Conservation (phyloP, 2,888 invertebrate species). For the Caenorhabditis wallacei region DNA sequence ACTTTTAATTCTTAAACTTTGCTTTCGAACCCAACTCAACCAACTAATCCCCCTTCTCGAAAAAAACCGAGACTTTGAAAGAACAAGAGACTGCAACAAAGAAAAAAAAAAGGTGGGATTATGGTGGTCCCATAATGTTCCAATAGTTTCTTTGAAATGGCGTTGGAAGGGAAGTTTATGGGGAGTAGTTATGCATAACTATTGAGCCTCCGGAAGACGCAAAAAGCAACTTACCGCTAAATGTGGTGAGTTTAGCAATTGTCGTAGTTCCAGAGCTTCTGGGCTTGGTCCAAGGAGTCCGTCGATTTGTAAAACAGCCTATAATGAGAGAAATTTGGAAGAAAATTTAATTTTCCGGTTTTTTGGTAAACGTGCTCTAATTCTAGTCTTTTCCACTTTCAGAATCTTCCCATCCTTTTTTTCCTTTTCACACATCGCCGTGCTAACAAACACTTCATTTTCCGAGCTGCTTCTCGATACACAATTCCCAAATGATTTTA, state of each 20-base stretch:
- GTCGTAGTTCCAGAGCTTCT: conserved; percentile 78
- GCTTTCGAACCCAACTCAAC: conserved; percentile 1
- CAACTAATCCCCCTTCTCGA: conserved; percentile 20
- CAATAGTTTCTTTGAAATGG: conserved; percentile 29
- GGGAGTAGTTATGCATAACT: conserved; percentile 45
- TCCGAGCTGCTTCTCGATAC: not conserved
- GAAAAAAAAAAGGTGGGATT: conserved; percentile 43
- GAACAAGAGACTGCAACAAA: conserved; percentile 12
- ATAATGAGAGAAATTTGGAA: conserved; percentile 55
- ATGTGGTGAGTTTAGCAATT: conserved; percentile 78
- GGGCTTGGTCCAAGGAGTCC: conserved; percentile 74
- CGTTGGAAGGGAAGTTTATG: conserved; percentile 7
- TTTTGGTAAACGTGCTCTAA: no score
- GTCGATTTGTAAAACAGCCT: conserved; percentile 75
- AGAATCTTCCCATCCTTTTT: not conserved
- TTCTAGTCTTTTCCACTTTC: not conserved
- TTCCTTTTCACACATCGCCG: not conserved
- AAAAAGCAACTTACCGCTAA: conserved; percentile 72
- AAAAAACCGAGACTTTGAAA: conserved; percentile 15
- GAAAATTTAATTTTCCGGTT: not conserved
- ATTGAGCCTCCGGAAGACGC: conserved; percentile 2
- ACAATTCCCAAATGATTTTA: conserved; percentile 50
- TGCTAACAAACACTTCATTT: conserved; percentile 25
- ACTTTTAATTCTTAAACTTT: conserved; percentile 25
- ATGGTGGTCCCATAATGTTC: conserved; percentile 60